Conservation (phyloP, 2,797 vertebrate genomes). For the Octomys mimax region DNA sequence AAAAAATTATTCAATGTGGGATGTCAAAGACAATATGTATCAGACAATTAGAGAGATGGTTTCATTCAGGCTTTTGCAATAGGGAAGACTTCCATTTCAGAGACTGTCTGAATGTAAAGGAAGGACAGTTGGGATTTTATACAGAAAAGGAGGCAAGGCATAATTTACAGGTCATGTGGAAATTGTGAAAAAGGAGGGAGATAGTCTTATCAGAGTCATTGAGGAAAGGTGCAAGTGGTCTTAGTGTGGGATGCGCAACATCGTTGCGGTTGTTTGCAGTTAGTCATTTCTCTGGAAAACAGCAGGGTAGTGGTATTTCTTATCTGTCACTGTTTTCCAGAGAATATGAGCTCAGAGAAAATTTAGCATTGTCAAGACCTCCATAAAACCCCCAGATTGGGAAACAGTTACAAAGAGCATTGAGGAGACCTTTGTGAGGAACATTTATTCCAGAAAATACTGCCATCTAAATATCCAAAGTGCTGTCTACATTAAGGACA, state of each 20-base stretch:
- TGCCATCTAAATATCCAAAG: background rate
- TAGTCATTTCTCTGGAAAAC: background rate
- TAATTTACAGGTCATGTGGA: background rate
- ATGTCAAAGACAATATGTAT: constrained; percentile 38
- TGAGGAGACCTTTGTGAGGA: background rate
- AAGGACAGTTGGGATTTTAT: background rate
- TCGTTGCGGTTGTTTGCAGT: background rate
- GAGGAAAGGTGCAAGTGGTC: background rate
- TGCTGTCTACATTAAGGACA: background rate
- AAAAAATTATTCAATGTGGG: background rate
- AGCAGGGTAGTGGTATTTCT: background rate
- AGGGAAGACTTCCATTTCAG: background rate
- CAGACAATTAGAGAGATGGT: background rate
- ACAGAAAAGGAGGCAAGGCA: background rate
- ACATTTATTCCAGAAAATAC: background rate
- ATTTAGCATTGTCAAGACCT: background rate
- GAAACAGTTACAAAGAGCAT: background rate
- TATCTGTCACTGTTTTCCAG: background rate
- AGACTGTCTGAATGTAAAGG: background rate
- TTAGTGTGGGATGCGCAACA: background rate
- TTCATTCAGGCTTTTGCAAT: background rate
- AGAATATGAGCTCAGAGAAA: background rate
- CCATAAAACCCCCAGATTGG: background rate
- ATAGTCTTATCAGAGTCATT: background rate
- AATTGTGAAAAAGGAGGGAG: background rate